phyloP scores from a whole-genome alignment of 2,888 invertebrate genomes.

The Coleophora deauratella region DNA sequence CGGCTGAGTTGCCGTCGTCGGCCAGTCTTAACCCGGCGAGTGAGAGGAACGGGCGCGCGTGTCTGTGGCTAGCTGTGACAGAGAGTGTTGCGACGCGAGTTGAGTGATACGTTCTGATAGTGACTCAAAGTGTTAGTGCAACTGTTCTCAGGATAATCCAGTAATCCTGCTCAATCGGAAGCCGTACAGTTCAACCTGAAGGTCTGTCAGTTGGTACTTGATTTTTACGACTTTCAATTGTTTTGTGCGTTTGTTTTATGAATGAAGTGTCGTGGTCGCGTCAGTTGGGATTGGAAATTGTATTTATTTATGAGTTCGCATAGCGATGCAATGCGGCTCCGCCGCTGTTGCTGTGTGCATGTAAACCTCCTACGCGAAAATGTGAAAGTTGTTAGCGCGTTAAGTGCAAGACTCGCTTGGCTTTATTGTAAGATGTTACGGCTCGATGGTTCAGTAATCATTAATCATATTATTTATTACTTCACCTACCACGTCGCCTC shows the following conservation, averaged over 20 bases:
- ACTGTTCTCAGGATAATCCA: conserved; percentile 20
- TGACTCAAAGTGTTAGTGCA: conserved; percentile 29
- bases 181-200: conserved; percentile 40
- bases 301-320: conserved; percentile 20
- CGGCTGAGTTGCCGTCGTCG: conserved; percentile 18
- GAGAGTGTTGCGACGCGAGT: conserved; percentile 41
- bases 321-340: conserved; percentile 12
- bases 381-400: conserved; percentile 45
- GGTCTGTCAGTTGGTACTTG: conserved; percentile 31
- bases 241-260: conserved; percentile 35
- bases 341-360: background rate
- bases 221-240: conserved; percentile 12
- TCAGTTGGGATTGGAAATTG: conserved; percentile 22
- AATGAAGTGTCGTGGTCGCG: conserved; percentile 22
- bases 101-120: conserved; percentile 15
- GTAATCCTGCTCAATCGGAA: conserved; percentile 40
- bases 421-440: conserved; percentile 25
- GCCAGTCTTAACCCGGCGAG: conserved; percentile 38
- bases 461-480: conserved; percentile 22
- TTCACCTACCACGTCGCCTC: conserved; percentile 2
- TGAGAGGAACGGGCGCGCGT: conserved; percentile 23
- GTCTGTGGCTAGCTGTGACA: conserved; percentile 16
- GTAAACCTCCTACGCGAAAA: conserved; percentile 27
- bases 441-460: conserved; percentile 25
- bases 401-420: conserved; percentile 22